phyloP scores from a whole-genome alignment of 2,888 invertebrate genomes.

The Ornithoptera priamus region DNA sequence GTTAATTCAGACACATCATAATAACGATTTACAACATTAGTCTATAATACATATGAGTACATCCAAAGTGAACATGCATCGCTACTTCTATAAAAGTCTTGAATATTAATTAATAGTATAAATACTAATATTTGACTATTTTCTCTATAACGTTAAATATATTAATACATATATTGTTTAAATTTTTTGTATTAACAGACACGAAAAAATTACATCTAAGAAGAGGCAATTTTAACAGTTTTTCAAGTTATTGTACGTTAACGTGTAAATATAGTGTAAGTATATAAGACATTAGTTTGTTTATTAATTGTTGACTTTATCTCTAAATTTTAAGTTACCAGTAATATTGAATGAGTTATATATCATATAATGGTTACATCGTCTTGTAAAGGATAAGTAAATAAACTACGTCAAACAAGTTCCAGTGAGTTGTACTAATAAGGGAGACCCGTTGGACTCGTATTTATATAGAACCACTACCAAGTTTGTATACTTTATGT shows the following conservation, averaged over 20 bases:
- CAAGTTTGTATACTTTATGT: slow-evolving; percentile 6
- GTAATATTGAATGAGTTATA: neutral
- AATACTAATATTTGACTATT: neutral
- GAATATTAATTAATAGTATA: neutral
- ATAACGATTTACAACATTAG: neutral
- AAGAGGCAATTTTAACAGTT: no score
- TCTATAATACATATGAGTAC: neutral
- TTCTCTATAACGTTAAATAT: neutral
- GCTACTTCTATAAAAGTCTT: neutral
- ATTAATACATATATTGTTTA: neutral
- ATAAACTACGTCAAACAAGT: slow-evolving; percentile 21
- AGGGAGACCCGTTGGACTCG: slow-evolving; percentile 22
- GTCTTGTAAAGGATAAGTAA: slow-evolving; percentile 24
- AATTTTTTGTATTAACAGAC: neutral
- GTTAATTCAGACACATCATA: neutral
- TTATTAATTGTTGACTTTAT: no score
- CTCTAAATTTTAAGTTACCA: no score
- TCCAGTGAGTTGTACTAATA: slow-evolving; percentile 18
- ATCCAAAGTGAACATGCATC: neutral
- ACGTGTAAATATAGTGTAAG: no score
- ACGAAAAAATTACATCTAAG: neutral
- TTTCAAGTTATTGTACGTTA: no score
- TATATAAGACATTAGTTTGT: no score
- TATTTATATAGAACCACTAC: slow-evolving; percentile 22
- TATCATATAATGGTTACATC: neutral